phyloP scores from a whole-genome alignment of 2,797 vertebrate genomes.

The Bovichtus variegatus region DNA sequence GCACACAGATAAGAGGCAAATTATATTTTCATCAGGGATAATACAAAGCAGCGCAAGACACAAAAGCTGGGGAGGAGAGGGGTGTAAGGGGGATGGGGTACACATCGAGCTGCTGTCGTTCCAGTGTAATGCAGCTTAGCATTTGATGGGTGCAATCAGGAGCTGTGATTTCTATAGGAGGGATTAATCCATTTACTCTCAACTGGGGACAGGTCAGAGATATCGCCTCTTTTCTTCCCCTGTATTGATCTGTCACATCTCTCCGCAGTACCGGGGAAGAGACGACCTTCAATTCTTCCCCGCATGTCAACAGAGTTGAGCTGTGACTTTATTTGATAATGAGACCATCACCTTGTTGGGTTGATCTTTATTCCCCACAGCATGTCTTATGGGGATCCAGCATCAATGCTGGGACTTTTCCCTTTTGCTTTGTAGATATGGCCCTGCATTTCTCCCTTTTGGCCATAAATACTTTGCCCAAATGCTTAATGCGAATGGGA shows the following conservation, averaged over 20 bases:
- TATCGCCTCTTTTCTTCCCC: constrained; percentile 85
- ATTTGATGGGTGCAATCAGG: constrained; percentile 95
- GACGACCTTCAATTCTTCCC: constrained; percentile 83
- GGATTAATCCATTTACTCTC: constrained; percentile 97
- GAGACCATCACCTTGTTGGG: constrained; percentile 81
- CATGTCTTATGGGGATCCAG: constrained; percentile 61
- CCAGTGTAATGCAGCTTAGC: constrained; percentile 95
- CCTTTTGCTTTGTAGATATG: constrained; percentile 38
- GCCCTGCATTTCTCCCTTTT: constrained; percentile 22
- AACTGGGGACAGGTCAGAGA: constrained; percentile 90
- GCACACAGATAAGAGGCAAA: constrained; percentile 96
- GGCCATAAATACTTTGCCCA: constrained; percentile 11
- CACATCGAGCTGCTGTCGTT: constrained; percentile 97
- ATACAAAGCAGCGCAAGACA: constrained; percentile 91
- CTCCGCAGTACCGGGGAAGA: constrained; percentile 84
- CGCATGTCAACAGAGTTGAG: constrained; percentile 73
- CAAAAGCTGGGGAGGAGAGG: constrained; percentile 90
- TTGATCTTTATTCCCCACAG: constrained; percentile 74
- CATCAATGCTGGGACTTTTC: constrained; percentile 48
- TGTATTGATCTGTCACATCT: constrained; percentile 94
- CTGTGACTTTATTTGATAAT: constrained; percentile 86
- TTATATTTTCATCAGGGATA: constrained; percentile 99
- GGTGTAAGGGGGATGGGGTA: constrained; percentile 87
- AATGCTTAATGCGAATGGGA: constrained; percentile 17
- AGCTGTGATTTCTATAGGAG: constrained; percentile 94